A percentile compares a stretch with the other conserved stretches of the same genome.
Evolutionary conservation across 1,140 invertebrate species (phyloP).

Genomic region (Tetramorium parvispinum): DNA sequence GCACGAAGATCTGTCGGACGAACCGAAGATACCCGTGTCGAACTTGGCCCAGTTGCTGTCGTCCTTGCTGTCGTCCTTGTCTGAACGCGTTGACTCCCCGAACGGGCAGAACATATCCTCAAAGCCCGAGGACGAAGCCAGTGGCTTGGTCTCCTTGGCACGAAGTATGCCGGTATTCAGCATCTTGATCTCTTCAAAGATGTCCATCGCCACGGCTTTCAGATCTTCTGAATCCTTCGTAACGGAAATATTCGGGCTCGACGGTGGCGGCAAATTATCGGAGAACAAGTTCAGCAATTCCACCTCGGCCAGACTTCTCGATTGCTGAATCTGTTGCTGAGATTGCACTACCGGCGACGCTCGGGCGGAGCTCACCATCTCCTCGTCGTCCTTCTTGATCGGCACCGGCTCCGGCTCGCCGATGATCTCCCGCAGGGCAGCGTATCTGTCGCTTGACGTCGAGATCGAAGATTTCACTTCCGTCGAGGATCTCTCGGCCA

Average conservation of each 20-base stretch:
- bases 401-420: slow-evolving; percentile 75
- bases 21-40: slow-evolving; percentile 79
- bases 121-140: slow-evolving; percentile 73
- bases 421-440: slow-evolving; percentile 82
- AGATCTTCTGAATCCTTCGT: slow-evolving; percentile 75
- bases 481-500: slow-evolving; percentile 66
- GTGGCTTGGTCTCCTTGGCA: slow-evolving; percentile 56
- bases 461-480: slow-evolving; percentile 79
- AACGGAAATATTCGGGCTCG: slow-evolving; percentile 70
- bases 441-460: slow-evolving; percentile 81
- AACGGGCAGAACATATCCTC: slow-evolving; percentile 82
- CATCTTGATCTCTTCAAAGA: slow-evolving; percentile 84
- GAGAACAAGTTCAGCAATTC: slow-evolving; percentile 83
- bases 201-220: slow-evolving; percentile 77
- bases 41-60: slow-evolving; percentile 86
- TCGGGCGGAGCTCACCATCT: slow-evolving; percentile 6
- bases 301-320: slow-evolving; percentile 73
- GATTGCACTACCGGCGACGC: slow-evolving; percentile 63
- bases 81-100: slow-evolving; percentile 74
- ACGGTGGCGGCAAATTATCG: slow-evolving; percentile 70
- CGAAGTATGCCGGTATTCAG: slow-evolving; percentile 73
- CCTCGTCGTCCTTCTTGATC: slow-evolving; percentile 67
- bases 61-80: slow-evolving; percentile 76
- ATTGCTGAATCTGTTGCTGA: slow-evolving; percentile 29
- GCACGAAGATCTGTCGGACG: slow-evolving; percentile 80